Base-by-base conservation (phyloP, 2,113 vertebrate genomes). In the Neolamprologus hecqui region DNA sequence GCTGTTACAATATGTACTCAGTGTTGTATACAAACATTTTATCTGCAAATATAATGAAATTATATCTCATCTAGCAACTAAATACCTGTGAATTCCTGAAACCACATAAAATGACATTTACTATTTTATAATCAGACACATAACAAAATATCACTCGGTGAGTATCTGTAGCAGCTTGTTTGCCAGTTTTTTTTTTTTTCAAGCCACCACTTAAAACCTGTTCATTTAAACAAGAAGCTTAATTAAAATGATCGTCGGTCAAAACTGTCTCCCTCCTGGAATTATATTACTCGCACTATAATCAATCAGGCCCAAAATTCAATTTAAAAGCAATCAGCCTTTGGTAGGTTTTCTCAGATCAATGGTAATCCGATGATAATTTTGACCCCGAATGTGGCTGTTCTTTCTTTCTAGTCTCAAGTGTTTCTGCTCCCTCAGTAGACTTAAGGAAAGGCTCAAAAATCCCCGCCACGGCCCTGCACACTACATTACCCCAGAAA, bases 311-410 rank as follows among this genome's bases (percentile, higher is more conserved):
- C 42, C 81, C 19, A 45, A 89, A 92, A 96, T 96, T 96, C 65
- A 92, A 97, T 97, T 96, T 96, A 94, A 95, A 96, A 94, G 90
- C 94, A 95, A 96, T 97, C 94, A 95, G 94, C 83, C 60, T 94
- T 92, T 88, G 86, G 87, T 83, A 81, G 88, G 86, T 92, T 95
- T 94, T 93, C 86, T 83, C 75, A 31, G 89, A 96, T 96, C 96
- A 89, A 96, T 96, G 86, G 73, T 96, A 96, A 97, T 94, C 91
- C 2, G 80, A 96, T 96, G 93, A 95, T 94, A 94, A 96, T 94
- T 96, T 77, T 94, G 94, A 95, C 95, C 92, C 91, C 88, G 47
- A 94, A 92, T 90, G 85, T 87, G 84, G 86, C 73, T 15, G 53
- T 84, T 90, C 88, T 89, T 93, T 94, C 90, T 93, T 86, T 93